Evolutionary conservation across 2,888 invertebrate genomes (phyloP), one percentile per base, ranked within the genome.

Genomic region (Pterostichus madidus): DNA sequence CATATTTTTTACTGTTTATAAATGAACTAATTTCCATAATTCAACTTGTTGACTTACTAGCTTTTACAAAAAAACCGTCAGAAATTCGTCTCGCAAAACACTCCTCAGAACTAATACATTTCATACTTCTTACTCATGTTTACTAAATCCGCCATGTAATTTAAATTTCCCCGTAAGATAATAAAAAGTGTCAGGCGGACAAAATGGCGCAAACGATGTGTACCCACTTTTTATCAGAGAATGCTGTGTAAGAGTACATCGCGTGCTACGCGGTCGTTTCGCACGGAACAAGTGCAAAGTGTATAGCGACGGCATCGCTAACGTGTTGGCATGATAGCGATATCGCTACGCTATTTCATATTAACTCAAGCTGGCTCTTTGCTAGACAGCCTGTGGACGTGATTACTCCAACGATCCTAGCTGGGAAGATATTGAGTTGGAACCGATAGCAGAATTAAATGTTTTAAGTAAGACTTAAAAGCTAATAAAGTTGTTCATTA

Each of bases 401-500:
- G 64, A 64, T 64, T 32, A 35, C 64, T 64, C 64, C 11, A 24
- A 31, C 39, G 39, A 39, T 39, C 8, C 49, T 49, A 49, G 49
- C 2, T 49, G 59, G 64, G 32, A 13, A 59, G 59, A 59, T 59
- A 59, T 0, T 31, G 59, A 10, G 11, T 10, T 17, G 13, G 17
- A 10, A 11, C 10, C 32, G 64, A 64, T 64, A 64, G 32, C 6
- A 8, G 64, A 64, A 64, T 64, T 64, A 64, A 64, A 35, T 59
- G 59, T 31, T 10, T 49, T 49, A 49, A 49, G 49, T 49, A 39
- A 24, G 17, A 64, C 13, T 64, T 64, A 64, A 64, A 64, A 64
- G 64, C 64, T 64, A 64, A 64, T 64, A 64, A 64, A 64, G 64
- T 32, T 64, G 11, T 64, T 64, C 64, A 32, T 64, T 64, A 13